Conservation (phyloP, 2,888 invertebrate species). For the Mycogona germanica region DNA sequence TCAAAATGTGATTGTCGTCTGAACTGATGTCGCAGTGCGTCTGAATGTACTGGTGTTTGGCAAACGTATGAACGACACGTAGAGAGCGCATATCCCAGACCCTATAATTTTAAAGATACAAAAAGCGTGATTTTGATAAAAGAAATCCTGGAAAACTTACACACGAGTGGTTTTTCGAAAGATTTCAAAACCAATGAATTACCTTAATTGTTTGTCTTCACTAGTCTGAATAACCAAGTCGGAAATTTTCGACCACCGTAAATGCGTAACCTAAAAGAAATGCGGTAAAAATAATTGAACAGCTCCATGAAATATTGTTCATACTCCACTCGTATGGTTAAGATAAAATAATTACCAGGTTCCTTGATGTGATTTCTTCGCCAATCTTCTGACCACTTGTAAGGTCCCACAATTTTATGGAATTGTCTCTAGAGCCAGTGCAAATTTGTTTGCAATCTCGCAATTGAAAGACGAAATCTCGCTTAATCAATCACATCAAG, state of each 20-base stretch:
- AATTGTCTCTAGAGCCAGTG: too few species aligned
- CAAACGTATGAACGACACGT: background rate
- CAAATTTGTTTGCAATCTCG: too few species aligned
- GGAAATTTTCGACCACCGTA: slow-evolving; percentile 1
- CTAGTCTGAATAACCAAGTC: background rate
- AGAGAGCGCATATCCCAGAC: slow-evolving; percentile 5
- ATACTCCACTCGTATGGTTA: too few species aligned
- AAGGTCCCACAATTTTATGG: slow-evolving; percentile 10
- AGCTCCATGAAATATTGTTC: too few species aligned
- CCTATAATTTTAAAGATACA: too few species aligned
- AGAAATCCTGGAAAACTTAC: too few species aligned
- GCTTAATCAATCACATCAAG: too few species aligned
- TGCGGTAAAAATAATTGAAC: too few species aligned
- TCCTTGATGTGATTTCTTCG: background rate
- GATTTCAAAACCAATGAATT: too few species aligned
- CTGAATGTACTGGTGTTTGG: slow-evolving; percentile 3
- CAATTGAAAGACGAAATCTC: too few species aligned
- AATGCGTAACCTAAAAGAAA: slow-evolving; percentile 14
- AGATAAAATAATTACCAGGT: slow-evolving; percentile 3
- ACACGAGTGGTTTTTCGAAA: too few species aligned
- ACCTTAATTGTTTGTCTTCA: slow-evolving; percentile 10
- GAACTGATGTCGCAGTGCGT: slow-evolving; percentile 5
- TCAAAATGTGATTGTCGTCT: slow-evolving; percentile 3
- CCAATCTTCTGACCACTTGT: background rate
- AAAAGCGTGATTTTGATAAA: too few species aligned